phyloP scores from a whole-genome alignment of 1,140 invertebrate genomes.

The Triops cancriformis region DNA sequence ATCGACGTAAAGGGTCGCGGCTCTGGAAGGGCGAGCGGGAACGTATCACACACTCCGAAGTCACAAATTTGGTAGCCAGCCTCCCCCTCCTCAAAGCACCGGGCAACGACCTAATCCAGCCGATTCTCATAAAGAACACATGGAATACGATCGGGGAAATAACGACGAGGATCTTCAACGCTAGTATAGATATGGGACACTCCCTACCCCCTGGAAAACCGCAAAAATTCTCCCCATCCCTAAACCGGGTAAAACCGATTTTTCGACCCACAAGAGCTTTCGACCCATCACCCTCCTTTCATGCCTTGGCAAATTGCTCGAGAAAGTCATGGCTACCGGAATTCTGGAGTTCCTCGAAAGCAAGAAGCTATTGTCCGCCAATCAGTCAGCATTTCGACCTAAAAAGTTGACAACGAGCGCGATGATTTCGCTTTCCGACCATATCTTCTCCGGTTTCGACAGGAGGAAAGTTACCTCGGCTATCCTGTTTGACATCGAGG shows the following conservation, averaged over 20 bases:
- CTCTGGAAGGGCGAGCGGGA: background rate
- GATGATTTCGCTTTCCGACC: background rate
- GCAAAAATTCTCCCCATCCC: constrained; percentile 2
- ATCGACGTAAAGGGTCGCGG: background rate
- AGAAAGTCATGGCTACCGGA: background rate
- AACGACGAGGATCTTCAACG: background rate
- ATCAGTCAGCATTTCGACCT: background rate
- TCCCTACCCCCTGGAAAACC: constrained; percentile 13
- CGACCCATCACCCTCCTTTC: constrained; percentile 11
- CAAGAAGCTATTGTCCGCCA: background rate
- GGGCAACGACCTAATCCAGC: constrained; percentile 8
- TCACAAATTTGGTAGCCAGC: background rate
- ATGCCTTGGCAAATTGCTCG: background rate
- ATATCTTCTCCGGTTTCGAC: background rate
- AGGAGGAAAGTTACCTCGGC: background rate
- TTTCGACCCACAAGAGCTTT: background rate
- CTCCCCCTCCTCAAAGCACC: constrained; percentile 13
- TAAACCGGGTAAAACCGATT: background rate
- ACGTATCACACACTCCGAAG: background rate
- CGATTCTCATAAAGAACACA: background rate
- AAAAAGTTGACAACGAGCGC: background rate
- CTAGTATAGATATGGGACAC: background rate
- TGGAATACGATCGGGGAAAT: background rate
- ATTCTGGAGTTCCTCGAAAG: background rate
- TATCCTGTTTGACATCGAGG: constrained; percentile 16